Percentiles rank a stretch among this genome's conserved stretches.
These are phyloP conservation scores for Scrobipalpa costella DNA, from an alignment of 2,888 invertebrate genomes.

Conservation along the genomic window DNA sequence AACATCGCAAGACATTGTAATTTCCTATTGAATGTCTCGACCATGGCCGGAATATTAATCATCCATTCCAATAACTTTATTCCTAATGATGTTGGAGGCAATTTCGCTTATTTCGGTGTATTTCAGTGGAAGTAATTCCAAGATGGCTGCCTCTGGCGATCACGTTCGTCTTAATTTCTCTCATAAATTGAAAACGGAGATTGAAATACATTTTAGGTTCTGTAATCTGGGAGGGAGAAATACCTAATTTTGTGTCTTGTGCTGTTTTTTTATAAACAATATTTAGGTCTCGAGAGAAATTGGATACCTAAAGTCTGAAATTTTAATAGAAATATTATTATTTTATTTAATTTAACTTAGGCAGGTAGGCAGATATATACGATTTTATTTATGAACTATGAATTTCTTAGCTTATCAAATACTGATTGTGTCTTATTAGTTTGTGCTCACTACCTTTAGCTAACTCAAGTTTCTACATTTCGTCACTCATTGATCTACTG, in stretches of 20 bases:
- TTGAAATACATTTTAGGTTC: constrained; percentile 26
- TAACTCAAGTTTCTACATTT: no score
- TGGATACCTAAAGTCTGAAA: background rate
- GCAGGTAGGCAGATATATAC: no score
- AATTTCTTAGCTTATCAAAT: no score
- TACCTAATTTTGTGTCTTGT: background rate
- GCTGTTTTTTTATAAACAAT: background rate
- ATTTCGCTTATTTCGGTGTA: constrained; percentile 36
- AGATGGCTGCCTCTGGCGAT: constrained; percentile 22
- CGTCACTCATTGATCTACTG: no score
- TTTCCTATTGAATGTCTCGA: background rate
- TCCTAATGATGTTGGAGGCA: constrained; percentile 37
- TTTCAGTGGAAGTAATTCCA: constrained; percentile 10
- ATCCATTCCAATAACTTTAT: constrained; percentile 35
- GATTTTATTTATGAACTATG: no score
- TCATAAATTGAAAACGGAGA: constrained; percentile 32
- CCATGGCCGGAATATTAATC: constrained; percentile 42
- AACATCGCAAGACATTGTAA: constrained; percentile 5
- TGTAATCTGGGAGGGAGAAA: constrained; percentile 13
- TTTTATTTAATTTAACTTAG: no score
- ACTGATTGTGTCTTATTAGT: no score
- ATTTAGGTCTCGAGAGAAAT: background rate
- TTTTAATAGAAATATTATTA: no score
- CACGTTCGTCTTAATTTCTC: constrained; percentile 29
- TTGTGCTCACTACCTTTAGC: no score